Evolutionary conservation across 2,113 vertebrate genomes (phyloP).

Genomic region (Rynchops niger): DNA sequence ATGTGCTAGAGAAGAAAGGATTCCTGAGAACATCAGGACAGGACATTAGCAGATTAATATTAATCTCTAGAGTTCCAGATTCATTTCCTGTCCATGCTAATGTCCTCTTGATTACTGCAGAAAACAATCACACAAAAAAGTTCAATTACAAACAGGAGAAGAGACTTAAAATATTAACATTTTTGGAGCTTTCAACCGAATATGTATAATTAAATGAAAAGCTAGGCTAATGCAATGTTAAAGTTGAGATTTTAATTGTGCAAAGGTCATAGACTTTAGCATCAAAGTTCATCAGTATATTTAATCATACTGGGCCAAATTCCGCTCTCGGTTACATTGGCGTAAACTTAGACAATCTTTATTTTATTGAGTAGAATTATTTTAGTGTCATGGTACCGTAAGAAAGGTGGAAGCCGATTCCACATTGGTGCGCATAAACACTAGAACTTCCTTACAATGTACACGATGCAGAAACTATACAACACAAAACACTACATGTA

Average conservation of each 20-base stretch:
- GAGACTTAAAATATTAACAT: slow-evolving; percentile 81
- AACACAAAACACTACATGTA: not conserved
- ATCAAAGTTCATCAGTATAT: slow-evolving; percentile 34
- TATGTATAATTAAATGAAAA: slow-evolving; percentile 77
- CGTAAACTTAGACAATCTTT: not conserved
- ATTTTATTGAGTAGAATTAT: not conserved
- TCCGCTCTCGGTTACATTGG: not conserved
- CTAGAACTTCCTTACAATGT: not conserved
- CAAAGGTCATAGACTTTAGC: slow-evolving; percentile 57
- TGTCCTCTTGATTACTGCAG: slow-evolving; percentile 75
- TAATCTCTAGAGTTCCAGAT: slow-evolving; percentile 81
- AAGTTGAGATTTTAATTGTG: slow-evolving; percentile 66
- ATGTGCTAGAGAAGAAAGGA: slow-evolving; percentile 65
- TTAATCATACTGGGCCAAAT: not conserved
- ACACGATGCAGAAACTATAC: not conserved
- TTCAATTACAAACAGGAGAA: slow-evolving; percentile 73
- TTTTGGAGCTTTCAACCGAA: slow-evolving; percentile 72
- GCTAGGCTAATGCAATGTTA: slow-evolving; percentile 63
- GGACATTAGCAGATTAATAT: slow-evolving; percentile 80
- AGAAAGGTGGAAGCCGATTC: not conserved
- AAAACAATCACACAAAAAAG: slow-evolving; percentile 74
- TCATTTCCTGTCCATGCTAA: slow-evolving; percentile 78
- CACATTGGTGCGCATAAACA: not conserved
- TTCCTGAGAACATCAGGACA: slow-evolving; percentile 70
- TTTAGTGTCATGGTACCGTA: not conserved